These are phyloP conservation scores for Ariolimax columbianus DNA, from an alignment of 2,888 invertebrate genomes.

Conservation along the genomic window DNA sequence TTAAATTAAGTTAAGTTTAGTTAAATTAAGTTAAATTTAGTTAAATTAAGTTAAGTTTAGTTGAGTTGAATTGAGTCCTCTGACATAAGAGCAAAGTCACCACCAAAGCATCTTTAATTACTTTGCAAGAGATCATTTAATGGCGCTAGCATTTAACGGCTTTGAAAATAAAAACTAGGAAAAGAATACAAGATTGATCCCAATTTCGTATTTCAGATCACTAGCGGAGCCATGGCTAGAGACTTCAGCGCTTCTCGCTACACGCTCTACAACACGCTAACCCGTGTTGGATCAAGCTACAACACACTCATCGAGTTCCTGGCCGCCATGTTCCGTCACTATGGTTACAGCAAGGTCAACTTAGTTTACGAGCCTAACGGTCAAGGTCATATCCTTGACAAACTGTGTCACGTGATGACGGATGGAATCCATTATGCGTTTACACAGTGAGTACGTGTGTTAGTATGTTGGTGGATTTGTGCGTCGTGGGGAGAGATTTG, in stretches of 20 bases:
- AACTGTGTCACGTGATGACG: slow-evolving; percentile 68
- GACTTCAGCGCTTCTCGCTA: neutral
- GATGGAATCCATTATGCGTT: slow-evolving; percentile 67
- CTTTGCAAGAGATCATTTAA: too few species aligned
- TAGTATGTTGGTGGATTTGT: neutral
- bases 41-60: too few species aligned
- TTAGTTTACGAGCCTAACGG: slow-evolving; percentile 66
- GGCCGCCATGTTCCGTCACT: slow-evolving; percentile 5
- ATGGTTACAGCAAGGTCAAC: slow-evolving; percentile 27
- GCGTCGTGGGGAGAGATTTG: too few species aligned
- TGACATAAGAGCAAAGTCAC: too few species aligned
- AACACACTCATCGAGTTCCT: slow-evolving; percentile 32
- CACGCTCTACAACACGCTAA: slow-evolving; percentile 31
- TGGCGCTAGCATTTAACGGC: too few species aligned
- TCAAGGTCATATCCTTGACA: slow-evolving; percentile 60
- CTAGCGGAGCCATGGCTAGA: slow-evolving; percentile 44
- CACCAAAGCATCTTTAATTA: too few species aligned
- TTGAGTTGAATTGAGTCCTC: too few species aligned
- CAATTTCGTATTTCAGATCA: slow-evolving; percentile 38
- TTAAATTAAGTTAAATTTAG: too few species aligned
- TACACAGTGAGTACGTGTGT: neutral
- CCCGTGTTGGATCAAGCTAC: slow-evolving; percentile 46
- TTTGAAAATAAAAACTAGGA: too few species aligned
- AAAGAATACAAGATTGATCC: too few species aligned
- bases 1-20: too few species aligned